These are phyloP conservation scores for Xiphophorus hellerii DNA, from an alignment of 2,113 vertebrate genomes.

Conservation along the genomic window DNA sequence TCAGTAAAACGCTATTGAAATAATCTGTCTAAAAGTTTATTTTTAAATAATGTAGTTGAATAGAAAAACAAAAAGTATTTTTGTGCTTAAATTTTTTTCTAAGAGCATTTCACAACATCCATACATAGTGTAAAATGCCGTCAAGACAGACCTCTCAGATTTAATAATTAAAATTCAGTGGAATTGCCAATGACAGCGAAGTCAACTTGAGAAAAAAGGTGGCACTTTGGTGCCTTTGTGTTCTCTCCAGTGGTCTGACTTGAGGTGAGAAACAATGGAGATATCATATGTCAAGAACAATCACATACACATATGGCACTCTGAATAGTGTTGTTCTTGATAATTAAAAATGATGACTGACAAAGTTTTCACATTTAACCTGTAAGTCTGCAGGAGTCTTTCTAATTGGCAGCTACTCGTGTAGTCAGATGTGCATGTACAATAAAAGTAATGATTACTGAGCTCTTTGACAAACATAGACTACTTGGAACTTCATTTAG, in stretches of 20 bases:
- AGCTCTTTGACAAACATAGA: background rate
- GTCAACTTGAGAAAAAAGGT: conserved; percentile 51
- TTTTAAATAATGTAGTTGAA: background rate
- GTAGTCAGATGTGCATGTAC: conserved; percentile 2
- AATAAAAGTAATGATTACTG: background rate
- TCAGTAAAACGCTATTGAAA: background rate
- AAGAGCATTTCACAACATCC: background rate
- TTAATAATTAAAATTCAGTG: conserved; percentile 11
- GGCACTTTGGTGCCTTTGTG: conserved; percentile 52
- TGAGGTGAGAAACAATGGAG: conserved; percentile 66
- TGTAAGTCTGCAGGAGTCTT: background rate
- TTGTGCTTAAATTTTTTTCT: background rate
- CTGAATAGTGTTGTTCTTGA: conserved; percentile 42
- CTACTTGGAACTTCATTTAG: background rate
- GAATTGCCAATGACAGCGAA: conserved; percentile 19
- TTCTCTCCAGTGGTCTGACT: conserved; percentile 51
- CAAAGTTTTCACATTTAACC: conserved; percentile 36
- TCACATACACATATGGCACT: conserved; percentile 59
- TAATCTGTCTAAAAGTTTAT: background rate
- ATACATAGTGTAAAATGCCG: background rate
- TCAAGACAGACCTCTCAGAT: background rate
- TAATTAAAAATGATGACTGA: conserved; percentile 55
- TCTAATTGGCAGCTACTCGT: conserved; percentile 8
- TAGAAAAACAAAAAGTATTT: background rate
- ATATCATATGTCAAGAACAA: conserved; percentile 61